Base-by-base conservation (phyloP, 2,888 invertebrate genomes). In the Lepidocyrtinus sp. region DNA sequence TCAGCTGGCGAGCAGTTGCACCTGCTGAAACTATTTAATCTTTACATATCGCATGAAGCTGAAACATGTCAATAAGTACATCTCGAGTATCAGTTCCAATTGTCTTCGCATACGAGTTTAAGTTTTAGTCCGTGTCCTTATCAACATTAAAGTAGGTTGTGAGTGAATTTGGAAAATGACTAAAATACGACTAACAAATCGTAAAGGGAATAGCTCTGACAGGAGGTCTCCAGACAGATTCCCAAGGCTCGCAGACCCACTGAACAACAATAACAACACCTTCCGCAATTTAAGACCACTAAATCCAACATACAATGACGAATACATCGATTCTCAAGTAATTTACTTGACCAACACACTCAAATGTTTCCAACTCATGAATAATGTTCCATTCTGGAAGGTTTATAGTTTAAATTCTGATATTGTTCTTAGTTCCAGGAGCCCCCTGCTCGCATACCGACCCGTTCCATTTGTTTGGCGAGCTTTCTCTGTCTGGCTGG, bases 391-490 rank as follows among this genome's bases (percentile, higher is more conserved):
- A 36, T 36, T 36, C 12, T 36, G 5, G 36, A 36, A 36, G 36
- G 5, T 36, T 36, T 12, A 36, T 36, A 36, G 12, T 36, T 36
- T 36, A 36, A 21, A 22, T 63, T 15, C 55, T 26, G 22, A 24
- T 19, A 21, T 55, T 55, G 7, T 73, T 84, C 85, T 21, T 75
- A 90, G 90, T 90, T 90, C 87, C 87, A 89, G 84, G 87, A 87
- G 71, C 89, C 89, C 19, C 88, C 77, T 91, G 92, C 0, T 91
- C 92, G 92, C 88, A 91, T 96, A 87, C 96, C 96, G 63, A 95
- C 95, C 93, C 95, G 94, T 89, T 95, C 96, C 0, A 93, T 97
- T 68, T 88, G 91, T 5, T 90, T 96, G 85, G 96, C 96, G 0
- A 89, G 92, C 15, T 91, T 94, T 78, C 90, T 97, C 59, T 94